Evolutionary conservation across 2,888 invertebrate species (phyloP).

Genomic region (Patella depressa): DNA sequence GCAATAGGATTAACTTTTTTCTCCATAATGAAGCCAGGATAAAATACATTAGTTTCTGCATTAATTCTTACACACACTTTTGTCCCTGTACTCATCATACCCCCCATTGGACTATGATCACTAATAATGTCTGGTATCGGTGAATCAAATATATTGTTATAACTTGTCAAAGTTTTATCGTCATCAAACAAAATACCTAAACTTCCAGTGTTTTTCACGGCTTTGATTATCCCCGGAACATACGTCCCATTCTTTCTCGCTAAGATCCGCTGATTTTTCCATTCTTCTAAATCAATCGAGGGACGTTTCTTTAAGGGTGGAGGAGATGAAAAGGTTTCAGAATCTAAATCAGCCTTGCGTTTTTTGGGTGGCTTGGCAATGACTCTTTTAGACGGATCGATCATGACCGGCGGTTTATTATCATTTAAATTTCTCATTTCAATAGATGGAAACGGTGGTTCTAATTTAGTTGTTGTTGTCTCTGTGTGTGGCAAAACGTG

Average conservation of each 20-base stretch:
- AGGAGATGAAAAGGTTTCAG: slow-evolving; percentile 33
- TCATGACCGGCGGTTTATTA: slow-evolving; percentile 38
- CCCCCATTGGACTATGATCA: slow-evolving; percentile 88
- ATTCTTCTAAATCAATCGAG: slow-evolving; percentile 87
- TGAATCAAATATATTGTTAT: slow-evolving; percentile 79
- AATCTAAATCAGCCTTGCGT: slow-evolving; percentile 76
- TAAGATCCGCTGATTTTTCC: slow-evolving; percentile 92
- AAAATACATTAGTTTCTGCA: slow-evolving; percentile 80
- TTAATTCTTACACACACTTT: slow-evolving; percentile 80
- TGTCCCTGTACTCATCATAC: slow-evolving; percentile 83
- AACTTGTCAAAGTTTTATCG: slow-evolving; percentile 80
- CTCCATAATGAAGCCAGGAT: slow-evolving; percentile 85
- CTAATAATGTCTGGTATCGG: slow-evolving; percentile 90
- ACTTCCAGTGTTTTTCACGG: slow-evolving; percentile 73
- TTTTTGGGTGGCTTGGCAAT: slow-evolving; percentile 90
- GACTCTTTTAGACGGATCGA: slow-evolving; percentile 37
- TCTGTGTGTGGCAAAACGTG: not conserved
- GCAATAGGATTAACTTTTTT: slow-evolving; percentile 79
- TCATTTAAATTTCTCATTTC: slow-evolving; percentile 16
- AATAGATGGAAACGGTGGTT: not conserved
- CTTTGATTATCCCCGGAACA: slow-evolving; percentile 85
- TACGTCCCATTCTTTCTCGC: slow-evolving; percentile 88
- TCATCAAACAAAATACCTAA: slow-evolving; percentile 88
- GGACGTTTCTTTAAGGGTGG: slow-evolving; percentile 42
- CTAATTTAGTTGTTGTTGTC: not conserved